Base-by-base conservation (phyloP, 2,888 invertebrate genomes). In the Pollenia amentaria region DNA sequence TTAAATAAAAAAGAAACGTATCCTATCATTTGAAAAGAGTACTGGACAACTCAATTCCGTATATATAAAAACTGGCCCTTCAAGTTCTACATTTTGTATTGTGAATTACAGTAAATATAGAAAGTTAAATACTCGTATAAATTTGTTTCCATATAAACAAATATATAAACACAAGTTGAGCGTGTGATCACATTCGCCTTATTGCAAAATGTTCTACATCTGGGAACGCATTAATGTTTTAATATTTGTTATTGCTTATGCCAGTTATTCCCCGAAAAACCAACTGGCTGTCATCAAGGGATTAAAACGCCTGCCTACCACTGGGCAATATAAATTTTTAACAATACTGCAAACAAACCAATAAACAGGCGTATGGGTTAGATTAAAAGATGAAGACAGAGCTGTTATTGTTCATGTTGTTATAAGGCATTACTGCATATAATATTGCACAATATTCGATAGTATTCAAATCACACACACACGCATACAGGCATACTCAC, bases 281-380 rank as follows among this genome's bases (percentile, higher is more conserved):
- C 67, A 65, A 82, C 48, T 69, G 82, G 75, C 64, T 83, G 82
- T 80, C 79, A 82, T 81, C 55, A 83, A 77, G 51, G 77, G 77
- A 80, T 87, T 87, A 83, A 70, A 76, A 64, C 76, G 80, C 53
- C 80, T 84, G 83, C 65, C 60, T 11, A 29, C 51, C 64, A 62
- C 51, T 16, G 21, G 67, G 51, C 62, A 21, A 62, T 51, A 48
- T 62, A 29, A 48, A 57, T 16, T 64, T 46, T 53, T 48, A 62
- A 55, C 46, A 42, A 46, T 12, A 21, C n/a, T 46, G 7, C 51
- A 69, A 70, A 42, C n/a, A 40, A 18, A 67, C 40, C 16, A 21
- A 42, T 62, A 12, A 53, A 62, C 53, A 40, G 4, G 40, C 46
- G 42, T n/a, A 42, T 55, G 42, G 29, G 16, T 48, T 14, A 29